phyloP scores from a whole-genome alignment of 2,888 invertebrate genomes.

The Athalia rosae region DNA sequence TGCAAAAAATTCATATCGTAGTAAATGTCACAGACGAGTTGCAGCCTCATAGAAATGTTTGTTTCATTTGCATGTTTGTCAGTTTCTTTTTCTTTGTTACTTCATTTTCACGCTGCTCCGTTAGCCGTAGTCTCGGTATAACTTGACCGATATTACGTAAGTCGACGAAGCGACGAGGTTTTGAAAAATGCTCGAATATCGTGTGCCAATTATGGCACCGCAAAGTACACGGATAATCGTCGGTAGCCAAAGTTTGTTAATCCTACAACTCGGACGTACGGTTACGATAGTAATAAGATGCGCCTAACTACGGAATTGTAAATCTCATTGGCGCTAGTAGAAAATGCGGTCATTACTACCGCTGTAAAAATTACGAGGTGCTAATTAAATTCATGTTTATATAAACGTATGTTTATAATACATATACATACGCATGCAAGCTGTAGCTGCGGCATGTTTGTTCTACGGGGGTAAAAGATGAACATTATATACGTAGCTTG shows the following conservation, averaged over 20 bases:
- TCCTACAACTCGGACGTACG: not conserved
- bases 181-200: not conserved
- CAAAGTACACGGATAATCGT: not conserved
- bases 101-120: not conserved
- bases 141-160: not conserved
- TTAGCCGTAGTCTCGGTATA: not conserved
- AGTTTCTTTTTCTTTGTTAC: not conserved
- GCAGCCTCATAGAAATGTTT: constrained; percentile 2
- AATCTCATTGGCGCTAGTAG: constrained; percentile 17
- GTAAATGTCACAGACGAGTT: constrained; percentile 6
- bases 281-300: too few species aligned
- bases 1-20: constrained; percentile 7
- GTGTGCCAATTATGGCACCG: not conserved
- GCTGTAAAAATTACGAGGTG: constrained; percentile 24
- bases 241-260: not conserved
- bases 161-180: not conserved
- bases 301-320: not conserved
- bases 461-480: not conserved
- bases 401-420: not conserved
- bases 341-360: constrained; percentile 23
- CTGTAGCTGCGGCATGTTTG: not conserved
- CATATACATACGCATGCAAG: too few species aligned
- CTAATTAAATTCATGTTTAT: constrained; percentile 37
- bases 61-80: not conserved
- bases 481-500: not conserved